phyloP scores from a whole-genome alignment of 2,797 vertebrate species.

The Takifugu rubripes region DNA sequence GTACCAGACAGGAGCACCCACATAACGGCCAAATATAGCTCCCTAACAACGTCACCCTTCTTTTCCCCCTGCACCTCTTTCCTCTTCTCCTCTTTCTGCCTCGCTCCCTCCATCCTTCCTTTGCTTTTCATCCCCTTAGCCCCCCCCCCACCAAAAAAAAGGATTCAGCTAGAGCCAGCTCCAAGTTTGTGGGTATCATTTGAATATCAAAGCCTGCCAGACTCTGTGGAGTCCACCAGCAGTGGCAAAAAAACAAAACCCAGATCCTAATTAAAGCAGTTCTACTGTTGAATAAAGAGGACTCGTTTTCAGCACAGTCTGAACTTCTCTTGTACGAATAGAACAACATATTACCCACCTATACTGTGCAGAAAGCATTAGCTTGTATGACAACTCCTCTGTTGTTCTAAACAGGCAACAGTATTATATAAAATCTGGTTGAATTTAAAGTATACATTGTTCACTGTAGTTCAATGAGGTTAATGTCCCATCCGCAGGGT shows the following conservation, averaged over 20 bases:
- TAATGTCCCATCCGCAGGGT: too few species aligned
- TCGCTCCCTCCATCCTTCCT: constrained; percentile 3
- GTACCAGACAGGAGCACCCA: constrained; percentile 56
- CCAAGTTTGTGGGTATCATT: constrained; percentile 56
- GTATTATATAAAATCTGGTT: too few species aligned
- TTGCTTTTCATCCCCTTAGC: constrained; percentile 6
- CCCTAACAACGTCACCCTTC: constrained; percentile 41
- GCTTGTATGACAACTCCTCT: too few species aligned
- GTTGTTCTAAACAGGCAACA: too few species aligned
- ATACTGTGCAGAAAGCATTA: not conserved
- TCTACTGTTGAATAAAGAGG: constrained; percentile 20
- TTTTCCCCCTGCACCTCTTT: constrained; percentile 18
- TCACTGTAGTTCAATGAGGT: too few species aligned
- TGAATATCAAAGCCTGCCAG: constrained; percentile 67
- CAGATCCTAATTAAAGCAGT: constrained; percentile 61
- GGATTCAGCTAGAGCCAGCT: constrained; percentile 26
- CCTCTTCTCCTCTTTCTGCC: constrained; percentile 5
- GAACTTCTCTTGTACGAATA: constrained; percentile 8
- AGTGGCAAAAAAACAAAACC: constrained; percentile 30
- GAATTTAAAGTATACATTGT: too few species aligned
- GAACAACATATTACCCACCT: not conserved
- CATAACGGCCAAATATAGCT: constrained; percentile 64
- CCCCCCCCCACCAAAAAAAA: constrained; percentile 5
- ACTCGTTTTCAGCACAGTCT: constrained; percentile 1
- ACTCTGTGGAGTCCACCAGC: constrained; percentile 41